These are phyloP conservation scores for fruit fly (Drosophila melanogaster) DNA, from an alignment of 1,140 invertebrate species.

Conservation along the genomic window Release_6_plus_ISO1_MT NT_033777.3:10485501-10486000, in stretches of 20 bases:
- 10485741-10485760: conserved; percentile 30
- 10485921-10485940: conserved; percentile 2
- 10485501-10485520: conserved; percentile 44
- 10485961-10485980: background rate
- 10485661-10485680: background rate
- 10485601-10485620: conserved; percentile 38
- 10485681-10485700: background rate
- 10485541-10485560: conserved; percentile 46
- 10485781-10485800: conserved; percentile 77
- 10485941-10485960: conserved; percentile 1
- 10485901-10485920: conserved; percentile 11
- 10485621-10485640: conserved; percentile 22
- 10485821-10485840: conserved; percentile 84
- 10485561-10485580: conserved; percentile 39
- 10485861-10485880: conserved; percentile 85
- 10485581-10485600: conserved; percentile 50
- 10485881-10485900: conserved; percentile 81
- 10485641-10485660: background rate
- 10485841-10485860: conserved; percentile 85
- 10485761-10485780: conserved; percentile 17
- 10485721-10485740: background rate
- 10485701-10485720: background rate
- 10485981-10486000: background rate
- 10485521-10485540: conserved; percentile 15
- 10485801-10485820: conserved; percentile 83